These are phyloP conservation scores for Aspidiotus rigidus DNA, from an alignment of 2,888 invertebrate species.

Conservation along the genomic window DNA sequence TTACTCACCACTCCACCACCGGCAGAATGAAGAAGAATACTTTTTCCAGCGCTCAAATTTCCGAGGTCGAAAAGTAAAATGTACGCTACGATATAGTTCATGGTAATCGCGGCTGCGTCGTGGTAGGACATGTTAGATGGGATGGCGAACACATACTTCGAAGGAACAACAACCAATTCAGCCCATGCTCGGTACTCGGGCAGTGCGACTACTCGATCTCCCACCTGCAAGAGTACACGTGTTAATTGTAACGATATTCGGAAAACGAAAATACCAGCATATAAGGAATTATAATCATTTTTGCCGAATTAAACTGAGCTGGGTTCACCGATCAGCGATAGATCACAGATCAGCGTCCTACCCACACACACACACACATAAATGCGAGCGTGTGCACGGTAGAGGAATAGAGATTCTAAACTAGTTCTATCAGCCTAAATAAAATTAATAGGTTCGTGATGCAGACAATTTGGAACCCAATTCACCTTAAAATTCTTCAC, in stretches of 20 bases:
- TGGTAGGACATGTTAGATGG: conserved; percentile 64
- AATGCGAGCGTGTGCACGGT: too few species aligned
- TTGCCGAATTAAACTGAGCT: too few species aligned
- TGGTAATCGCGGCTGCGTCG: conserved; percentile 73
- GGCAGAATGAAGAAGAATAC: conserved; percentile 71
- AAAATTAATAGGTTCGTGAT: too few species aligned
- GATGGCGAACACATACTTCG: conserved; percentile 68
- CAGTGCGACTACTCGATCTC: conserved; percentile 72
- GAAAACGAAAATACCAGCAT: conserved; percentile 3
- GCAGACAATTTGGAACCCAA: too few species aligned
- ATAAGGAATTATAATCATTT: background rate
- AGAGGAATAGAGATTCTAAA: too few species aligned
- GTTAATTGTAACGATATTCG: background rate
- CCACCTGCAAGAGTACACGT: conserved; percentile 50
- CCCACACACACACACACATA: too few species aligned
- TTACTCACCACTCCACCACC: conserved; percentile 78
- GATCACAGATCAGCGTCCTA: too few species aligned
- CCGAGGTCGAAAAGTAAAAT: conserved; percentile 76
- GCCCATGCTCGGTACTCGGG: conserved; percentile 81
- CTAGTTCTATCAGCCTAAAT: too few species aligned
- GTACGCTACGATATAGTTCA: conserved; percentile 79
- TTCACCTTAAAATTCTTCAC: conserved; percentile 65
- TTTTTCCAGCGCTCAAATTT: conserved; percentile 66
- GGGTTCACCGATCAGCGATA: too few species aligned
- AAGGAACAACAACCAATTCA: conserved; percentile 68